These are phyloP conservation scores for Andrena hattorfiana DNA, from an alignment of 2,888 invertebrate genomes.

Conservation along the genomic window DNA sequence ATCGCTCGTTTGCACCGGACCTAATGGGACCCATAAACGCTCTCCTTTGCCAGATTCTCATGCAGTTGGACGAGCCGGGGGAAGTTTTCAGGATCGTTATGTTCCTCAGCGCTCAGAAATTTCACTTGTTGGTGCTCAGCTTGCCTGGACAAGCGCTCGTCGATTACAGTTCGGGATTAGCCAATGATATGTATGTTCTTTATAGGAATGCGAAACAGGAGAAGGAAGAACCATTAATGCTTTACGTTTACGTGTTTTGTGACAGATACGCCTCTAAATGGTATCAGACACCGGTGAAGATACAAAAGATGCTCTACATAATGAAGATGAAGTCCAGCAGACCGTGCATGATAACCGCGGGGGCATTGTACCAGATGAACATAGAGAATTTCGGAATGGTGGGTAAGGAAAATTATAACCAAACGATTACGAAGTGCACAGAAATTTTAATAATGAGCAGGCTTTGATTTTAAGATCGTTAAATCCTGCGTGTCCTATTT, in stretches of 20 bases:
- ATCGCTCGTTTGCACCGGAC: too few species aligned
- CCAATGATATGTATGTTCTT: slow-evolving; percentile 2
- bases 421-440: background rate
- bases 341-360: slow-evolving; percentile 41
- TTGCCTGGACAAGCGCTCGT: slow-evolving; percentile 24
- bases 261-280: slow-evolving; percentile 24
- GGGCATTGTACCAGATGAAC: slow-evolving; percentile 35
- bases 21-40: background rate
- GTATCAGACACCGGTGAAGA: slow-evolving; percentile 34
- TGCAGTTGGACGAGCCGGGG: background rate
- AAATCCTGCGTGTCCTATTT: slow-evolving; percentile 62
- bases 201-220: background rate
- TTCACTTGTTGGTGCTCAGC: slow-evolving; percentile 23
- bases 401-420: background rate
- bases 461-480: slow-evolving; percentile 48
- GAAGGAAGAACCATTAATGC: too few species aligned
- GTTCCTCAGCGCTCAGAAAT: background rate
- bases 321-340: slow-evolving; percentile 17
- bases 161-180: background rate
- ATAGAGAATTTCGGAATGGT: slow-evolving; percentile 43
- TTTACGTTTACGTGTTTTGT: too few species aligned
- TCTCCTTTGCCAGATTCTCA: background rate
- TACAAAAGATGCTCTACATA: slow-evolving; percentile 31
- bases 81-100: background rate
- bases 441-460: background rate